Evolutionary conservation across 2,113 vertebrate species (phyloP).

Genomic region (Litocranius walleri): DNA sequence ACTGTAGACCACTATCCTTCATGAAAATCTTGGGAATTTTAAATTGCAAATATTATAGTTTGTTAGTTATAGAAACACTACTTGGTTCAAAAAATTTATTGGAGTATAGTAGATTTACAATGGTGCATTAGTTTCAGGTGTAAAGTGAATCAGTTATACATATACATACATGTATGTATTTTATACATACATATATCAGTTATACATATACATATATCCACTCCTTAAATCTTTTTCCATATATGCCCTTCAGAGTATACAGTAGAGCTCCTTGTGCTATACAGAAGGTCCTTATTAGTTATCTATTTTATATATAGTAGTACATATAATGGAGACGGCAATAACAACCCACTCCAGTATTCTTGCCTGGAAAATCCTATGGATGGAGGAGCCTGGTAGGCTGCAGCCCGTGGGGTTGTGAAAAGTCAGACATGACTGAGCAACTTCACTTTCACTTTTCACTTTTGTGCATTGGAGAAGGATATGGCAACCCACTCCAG

Average conservation of each 20-base stretch:
- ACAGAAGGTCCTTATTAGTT: neutral
- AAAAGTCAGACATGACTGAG: no score
- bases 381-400: no score
- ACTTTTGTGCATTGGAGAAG: no score
- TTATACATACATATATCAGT: neutral
- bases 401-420: no score
- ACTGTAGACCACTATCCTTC: neutral
- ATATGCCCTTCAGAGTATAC: neutral
- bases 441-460: no score
- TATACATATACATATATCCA: neutral
- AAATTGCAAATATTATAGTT: neutral
- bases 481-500: no score
- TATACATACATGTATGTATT: no score
- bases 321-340: neutral
- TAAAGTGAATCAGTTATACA: neutral
- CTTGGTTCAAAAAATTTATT: neutral
- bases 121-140: neutral
- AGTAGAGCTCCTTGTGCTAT: neutral
- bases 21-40: neutral
- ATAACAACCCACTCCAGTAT: no score
- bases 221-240: neutral
- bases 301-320: neutral
- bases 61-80: neutral
- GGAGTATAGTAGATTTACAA: neutral
- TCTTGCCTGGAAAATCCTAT: no score